phyloP scores from a whole-genome alignment of 2,113 vertebrate genomes.

The Pundamilia nyererei region DNA sequence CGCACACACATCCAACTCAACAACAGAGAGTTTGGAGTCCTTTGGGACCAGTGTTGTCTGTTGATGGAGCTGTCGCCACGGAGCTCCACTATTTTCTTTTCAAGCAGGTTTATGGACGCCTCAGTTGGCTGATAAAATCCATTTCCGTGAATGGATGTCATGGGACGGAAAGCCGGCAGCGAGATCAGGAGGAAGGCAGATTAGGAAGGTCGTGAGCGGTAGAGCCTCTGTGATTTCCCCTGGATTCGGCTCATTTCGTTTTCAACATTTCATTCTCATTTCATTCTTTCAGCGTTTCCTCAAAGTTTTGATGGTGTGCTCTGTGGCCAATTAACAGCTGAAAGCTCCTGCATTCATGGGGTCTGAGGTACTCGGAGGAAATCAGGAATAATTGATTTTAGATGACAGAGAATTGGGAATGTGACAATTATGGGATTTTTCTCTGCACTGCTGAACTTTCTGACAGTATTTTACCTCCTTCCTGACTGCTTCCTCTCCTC shows the following conservation, averaged over 20 bases:
- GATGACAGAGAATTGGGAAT: not conserved
- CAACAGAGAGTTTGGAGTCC: not conserved
- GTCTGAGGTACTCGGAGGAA: not conserved
- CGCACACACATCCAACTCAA: not conserved
- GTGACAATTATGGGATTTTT: not conserved
- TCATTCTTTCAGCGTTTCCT: not conserved
- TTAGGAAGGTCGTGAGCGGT: not conserved
- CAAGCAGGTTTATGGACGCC: conserved; percentile 23
- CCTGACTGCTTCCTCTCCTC: not conserved
- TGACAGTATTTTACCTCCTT: not conserved
- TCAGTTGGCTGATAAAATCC: conserved; percentile 39
- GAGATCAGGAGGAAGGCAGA: not conserved
- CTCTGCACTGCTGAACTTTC: not conserved
- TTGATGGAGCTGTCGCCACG: conserved; percentile 34
- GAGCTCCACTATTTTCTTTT: not conserved
- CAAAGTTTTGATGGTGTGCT: conserved; percentile 6
- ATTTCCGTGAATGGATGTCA: conserved; percentile 9
- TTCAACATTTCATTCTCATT: not conserved
- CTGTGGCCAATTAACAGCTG: conserved; percentile 28
- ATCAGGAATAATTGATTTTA: not conserved
- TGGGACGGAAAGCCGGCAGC: conserved; percentile 7
- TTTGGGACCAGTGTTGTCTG: conserved; percentile 18
- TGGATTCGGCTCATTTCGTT: not conserved
- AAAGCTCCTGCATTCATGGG: not conserved
- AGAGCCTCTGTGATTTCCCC: conserved; percentile 1